These are phyloP conservation scores for Shargacucullia verbasci DNA, from an alignment of 2,888 invertebrate species.

Conservation along the genomic window DNA sequence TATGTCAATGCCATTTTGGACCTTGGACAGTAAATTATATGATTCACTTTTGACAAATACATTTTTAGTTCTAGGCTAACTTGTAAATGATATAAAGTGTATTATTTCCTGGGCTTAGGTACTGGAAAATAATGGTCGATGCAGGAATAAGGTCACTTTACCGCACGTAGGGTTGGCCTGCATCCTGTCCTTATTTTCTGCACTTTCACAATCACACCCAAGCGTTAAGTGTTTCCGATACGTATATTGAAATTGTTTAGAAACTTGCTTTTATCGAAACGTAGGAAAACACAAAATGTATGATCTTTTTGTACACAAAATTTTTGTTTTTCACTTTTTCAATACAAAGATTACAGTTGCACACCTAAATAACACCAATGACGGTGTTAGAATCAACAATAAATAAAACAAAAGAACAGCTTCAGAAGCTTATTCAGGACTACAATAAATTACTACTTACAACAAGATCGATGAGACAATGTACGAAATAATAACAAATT, in stretches of 20 bases:
- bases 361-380: no score
- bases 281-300: conserved; percentile 27
- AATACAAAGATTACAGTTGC: no score
- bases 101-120: conserved; percentile 10
- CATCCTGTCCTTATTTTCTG: conserved; percentile 28
- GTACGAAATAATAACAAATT: no score
- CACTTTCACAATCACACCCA: conserved; percentile 19
- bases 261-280: conserved; percentile 13
- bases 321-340: no score
- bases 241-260: conserved; percentile 12
- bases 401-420: no score
- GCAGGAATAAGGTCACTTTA: conserved; percentile 37
- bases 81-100: conserved; percentile 1
- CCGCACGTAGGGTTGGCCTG: conserved; percentile 7
- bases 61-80: conserved; percentile 3
- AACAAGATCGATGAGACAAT: no score
- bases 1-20: not conserved
- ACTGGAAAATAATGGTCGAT: conserved; percentile 16
- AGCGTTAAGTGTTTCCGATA: conserved; percentile 17
- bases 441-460: no score
- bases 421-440: no score
- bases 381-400: no score
- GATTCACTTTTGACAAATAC: not conserved
- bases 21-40: not conserved
- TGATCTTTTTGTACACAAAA: no score